A percentile compares a stretch with the other conserved stretches of the same genome.
These are phyloP conservation scores for Lagocephalus sceleratus DNA, from an alignment of 2,797 vertebrate species.

Conservation along the genomic window DNA sequence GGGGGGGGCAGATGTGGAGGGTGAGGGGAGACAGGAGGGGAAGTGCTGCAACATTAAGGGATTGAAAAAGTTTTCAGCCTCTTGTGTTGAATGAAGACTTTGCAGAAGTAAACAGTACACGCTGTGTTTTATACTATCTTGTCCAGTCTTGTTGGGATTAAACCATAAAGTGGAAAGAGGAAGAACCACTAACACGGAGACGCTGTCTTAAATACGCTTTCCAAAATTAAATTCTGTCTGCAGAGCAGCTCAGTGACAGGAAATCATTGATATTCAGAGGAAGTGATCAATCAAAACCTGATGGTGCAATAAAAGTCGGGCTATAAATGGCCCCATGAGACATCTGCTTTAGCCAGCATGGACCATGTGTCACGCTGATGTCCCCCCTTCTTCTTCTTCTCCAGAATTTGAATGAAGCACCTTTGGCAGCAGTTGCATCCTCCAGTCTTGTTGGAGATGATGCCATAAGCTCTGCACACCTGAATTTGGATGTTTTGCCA, in stretches of 20 bases:
- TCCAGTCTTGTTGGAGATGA: too few relatives aligned
- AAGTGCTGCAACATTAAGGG: slow-evolving; percentile 10
- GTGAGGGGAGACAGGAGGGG: slow-evolving; percentile 36
- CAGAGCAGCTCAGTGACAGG: slow-evolving; percentile 23
- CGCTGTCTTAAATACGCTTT: slow-evolving; percentile 25
- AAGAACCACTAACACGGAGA: background rate
- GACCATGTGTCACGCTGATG: background rate
- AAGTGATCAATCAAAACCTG: slow-evolving; percentile 41
- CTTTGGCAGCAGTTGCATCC: too few relatives aligned
- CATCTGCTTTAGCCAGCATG: background rate
- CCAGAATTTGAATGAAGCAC: too few relatives aligned
- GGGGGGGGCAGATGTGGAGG: slow-evolving; percentile 24
- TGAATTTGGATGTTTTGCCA: too few relatives aligned
- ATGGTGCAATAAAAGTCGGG: slow-evolving; percentile 25
- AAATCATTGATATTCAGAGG: slow-evolving; percentile 34
- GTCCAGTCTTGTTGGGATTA: background rate
- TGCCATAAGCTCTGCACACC: too few relatives aligned
- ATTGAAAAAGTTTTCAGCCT: slow-evolving; percentile 1
- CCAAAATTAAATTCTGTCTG: slow-evolving; percentile 39
- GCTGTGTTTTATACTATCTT: background rate
- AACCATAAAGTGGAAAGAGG: slow-evolving; percentile 10
- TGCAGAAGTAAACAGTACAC: background rate
- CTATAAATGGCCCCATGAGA: background rate
- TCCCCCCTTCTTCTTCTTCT: too few relatives aligned
- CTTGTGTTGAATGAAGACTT: background rate